These are phyloP conservation scores for Actenoides hombroni DNA, from an alignment of 2,113 vertebrate genomes.

Conservation along the genomic window DNA sequence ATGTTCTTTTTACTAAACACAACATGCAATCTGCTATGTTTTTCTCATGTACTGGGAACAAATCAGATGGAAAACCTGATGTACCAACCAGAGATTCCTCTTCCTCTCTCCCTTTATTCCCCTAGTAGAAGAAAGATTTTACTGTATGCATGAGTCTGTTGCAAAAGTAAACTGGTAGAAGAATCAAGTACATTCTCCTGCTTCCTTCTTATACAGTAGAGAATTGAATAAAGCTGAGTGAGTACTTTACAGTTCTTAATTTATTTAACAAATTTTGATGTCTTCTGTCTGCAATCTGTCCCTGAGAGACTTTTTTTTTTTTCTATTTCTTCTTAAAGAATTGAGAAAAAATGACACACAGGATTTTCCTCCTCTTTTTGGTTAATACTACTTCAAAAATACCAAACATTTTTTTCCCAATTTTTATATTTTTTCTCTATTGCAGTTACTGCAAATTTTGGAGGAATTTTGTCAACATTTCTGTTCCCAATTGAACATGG, in stretches of 20 bases:
- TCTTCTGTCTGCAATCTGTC: background rate
- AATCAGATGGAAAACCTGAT: constrained; percentile 57
- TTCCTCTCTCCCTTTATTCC: background rate
- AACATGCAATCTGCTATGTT: constrained; percentile 62
- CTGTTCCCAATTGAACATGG: background rate
- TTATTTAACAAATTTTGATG: background rate
- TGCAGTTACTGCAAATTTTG: background rate
- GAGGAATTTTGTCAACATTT: background rate
- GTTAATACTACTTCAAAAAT: background rate
- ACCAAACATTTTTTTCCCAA: background rate
- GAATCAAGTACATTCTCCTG: background rate
- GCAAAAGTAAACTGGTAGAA: background rate
- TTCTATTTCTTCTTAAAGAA: background rate
- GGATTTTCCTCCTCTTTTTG: background rate
- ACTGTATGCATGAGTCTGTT: background rate
- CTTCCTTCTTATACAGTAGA: background rate
- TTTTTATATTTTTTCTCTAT: background rate
- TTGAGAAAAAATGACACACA: background rate
- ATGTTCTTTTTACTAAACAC: constrained; percentile 38
- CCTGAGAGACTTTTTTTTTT: background rate
- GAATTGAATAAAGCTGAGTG: background rate
- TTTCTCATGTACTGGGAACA: constrained; percentile 56
- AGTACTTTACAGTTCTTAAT: background rate
- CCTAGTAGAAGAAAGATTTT: background rate
- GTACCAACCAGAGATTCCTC: background rate